phyloP scores from a whole-genome alignment of 2,888 invertebrate genomes.

The Clunio marinus region DNA sequence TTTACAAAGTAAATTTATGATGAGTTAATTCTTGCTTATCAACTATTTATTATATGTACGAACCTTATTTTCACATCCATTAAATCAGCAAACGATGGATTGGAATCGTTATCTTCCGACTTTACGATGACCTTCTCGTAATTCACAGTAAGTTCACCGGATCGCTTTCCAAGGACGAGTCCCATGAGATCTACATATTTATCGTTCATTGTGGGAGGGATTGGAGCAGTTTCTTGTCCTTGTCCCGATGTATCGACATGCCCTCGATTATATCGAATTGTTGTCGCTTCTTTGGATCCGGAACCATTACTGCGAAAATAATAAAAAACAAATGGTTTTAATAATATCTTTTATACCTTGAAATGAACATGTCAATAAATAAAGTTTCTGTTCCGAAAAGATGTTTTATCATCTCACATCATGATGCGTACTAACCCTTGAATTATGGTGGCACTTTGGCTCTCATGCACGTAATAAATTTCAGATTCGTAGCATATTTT shows the following conservation, averaged over 20 bases:
- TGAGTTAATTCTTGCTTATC: background rate
- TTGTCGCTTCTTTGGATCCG: constrained; percentile 51
- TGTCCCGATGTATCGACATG: constrained; percentile 44
- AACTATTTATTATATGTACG: constrained; percentile 42
- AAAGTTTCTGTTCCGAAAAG: no score
- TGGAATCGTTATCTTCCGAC: constrained; percentile 57
- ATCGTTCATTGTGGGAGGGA: constrained; percentile 46
- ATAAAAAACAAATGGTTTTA: background rate
- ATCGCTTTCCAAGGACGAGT: constrained; percentile 43
- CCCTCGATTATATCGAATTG: constrained; percentile 44
- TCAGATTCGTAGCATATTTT: background rate
- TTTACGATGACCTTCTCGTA: constrained; percentile 51
- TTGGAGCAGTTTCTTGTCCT: constrained; percentile 40
- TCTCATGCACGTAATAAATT: background rate
- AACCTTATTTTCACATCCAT: constrained; percentile 55
- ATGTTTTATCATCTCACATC: constrained; percentile 6
- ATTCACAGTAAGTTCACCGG: constrained; percentile 43
- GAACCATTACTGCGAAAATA: constrained; percentile 48
- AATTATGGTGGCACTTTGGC: constrained; percentile 26
- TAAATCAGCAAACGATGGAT: constrained; percentile 68
- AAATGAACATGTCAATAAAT: no score
- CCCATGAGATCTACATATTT: constrained; percentile 47
- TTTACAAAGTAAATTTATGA: background rate
- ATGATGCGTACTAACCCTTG: constrained; percentile 18
- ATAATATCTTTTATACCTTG: no score